These are phyloP conservation scores for Copidosoma aretas DNA, from an alignment of 2,888 invertebrate genomes.

Conservation along the genomic window DNA sequence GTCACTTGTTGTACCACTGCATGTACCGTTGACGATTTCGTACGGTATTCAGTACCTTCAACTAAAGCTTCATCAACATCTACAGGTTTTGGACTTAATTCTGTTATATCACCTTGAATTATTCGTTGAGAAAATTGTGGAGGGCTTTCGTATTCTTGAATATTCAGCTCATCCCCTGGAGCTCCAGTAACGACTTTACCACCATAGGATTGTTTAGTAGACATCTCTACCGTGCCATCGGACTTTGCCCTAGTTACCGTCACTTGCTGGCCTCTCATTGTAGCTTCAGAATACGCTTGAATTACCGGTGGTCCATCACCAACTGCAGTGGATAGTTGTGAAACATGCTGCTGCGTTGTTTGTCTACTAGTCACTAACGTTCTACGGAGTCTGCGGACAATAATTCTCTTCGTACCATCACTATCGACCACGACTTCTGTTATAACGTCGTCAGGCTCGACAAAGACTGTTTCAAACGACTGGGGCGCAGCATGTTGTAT, in stretches of 20 bases:
- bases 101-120: conserved; percentile 67
- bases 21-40: conserved; percentile 75
- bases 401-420: conserved; percentile 81
- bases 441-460: conserved; percentile 83
- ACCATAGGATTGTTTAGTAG: conserved; percentile 71
- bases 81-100: conserved; percentile 56
- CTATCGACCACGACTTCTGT: conserved; percentile 81
- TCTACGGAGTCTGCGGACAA: conserved; percentile 76
- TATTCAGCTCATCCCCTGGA: conserved; percentile 70
- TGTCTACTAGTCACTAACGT: conserved; percentile 71
- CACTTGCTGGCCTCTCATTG: conserved; percentile 71
- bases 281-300: conserved; percentile 73
- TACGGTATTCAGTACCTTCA: conserved; percentile 57
- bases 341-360: conserved; percentile 69
- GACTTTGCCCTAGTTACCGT: conserved; percentile 67
- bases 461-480: conserved; percentile 80
- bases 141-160: conserved; percentile 72
- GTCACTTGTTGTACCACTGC: conserved; percentile 85
- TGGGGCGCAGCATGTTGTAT: conserved; percentile 77
- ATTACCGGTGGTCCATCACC: conserved; percentile 68
- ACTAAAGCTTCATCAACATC: conserved; percentile 61
- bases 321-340: conserved; percentile 65
- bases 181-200: conserved; percentile 70
- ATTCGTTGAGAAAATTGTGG: conserved; percentile 69
- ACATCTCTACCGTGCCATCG: conserved; percentile 69